These are phyloP conservation scores for Creontiades dilutus DNA, from an alignment of 2,888 invertebrate genomes.

Conservation along the genomic window DNA sequence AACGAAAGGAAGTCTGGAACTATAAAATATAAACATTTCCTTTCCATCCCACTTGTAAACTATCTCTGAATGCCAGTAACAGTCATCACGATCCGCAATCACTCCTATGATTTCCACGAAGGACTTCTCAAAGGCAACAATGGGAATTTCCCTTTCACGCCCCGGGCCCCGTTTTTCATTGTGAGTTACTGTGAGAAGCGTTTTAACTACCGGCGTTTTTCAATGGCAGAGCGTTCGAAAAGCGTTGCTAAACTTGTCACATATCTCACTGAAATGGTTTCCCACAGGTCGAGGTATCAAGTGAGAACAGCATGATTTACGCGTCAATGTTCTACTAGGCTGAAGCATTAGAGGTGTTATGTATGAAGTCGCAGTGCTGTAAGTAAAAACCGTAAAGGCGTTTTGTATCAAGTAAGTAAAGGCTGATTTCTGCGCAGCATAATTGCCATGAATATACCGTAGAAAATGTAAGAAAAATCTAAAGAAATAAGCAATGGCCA, in stretches of 20 bases:
- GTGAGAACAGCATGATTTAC: conserved; percentile 15
- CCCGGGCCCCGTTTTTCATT: conserved; percentile 14
- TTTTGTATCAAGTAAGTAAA: no score
- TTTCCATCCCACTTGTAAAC: conserved; percentile 38
- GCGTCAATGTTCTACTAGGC: background rate
- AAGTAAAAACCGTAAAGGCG: no score
- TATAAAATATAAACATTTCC: conserved; percentile 30
- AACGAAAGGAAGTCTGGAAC: background rate
- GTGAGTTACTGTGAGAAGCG: conserved; percentile 36
- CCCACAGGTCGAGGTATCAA: conserved; percentile 25
- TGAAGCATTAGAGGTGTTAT: no score
- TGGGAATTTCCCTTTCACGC: background rate
- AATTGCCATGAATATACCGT: no score
- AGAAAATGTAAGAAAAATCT: no score
- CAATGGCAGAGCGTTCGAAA: conserved; percentile 13
- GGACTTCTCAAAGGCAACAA: conserved; percentile 42
- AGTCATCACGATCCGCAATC: conserved; percentile 31
- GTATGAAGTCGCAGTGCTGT: no score
- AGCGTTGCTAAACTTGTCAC: conserved; percentile 14
- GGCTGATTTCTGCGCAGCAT: no score
- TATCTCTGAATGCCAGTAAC: conserved; percentile 8
- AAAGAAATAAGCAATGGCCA: no score
- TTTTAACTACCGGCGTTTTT: conserved; percentile 40
- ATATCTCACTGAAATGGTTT: background rate
- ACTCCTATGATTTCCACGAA: conserved; percentile 32